Evolutionary conservation across 2,888 invertebrate genomes (phyloP).

Genomic region (Drosophila vallismaia): DNA sequence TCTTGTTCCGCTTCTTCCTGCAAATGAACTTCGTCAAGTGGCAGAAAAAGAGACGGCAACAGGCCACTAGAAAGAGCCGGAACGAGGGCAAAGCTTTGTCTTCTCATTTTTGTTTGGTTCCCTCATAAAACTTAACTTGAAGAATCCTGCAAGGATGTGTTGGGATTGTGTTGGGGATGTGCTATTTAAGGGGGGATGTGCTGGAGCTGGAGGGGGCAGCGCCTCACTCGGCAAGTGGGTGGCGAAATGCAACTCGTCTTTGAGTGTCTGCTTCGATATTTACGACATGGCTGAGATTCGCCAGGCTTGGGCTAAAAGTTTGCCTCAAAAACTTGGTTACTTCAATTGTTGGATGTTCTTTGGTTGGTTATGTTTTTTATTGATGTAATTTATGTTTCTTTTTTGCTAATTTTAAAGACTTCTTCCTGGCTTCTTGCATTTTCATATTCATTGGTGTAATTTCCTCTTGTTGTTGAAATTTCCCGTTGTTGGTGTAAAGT

Average conservation of each 20-base stretch:
- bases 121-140: constrained; percentile 46
- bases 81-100: constrained; percentile 18
- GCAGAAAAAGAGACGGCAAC: background rate
- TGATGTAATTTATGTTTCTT: constrained; percentile 3
- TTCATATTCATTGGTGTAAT: background rate
- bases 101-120: constrained; percentile 31
- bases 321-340: constrained; percentile 38
- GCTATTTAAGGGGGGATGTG: too few relatives aligned
- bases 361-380: background rate
- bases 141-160: constrained; percentile 18
- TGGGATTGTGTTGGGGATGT: background rate
- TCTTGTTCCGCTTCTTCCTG: constrained; percentile 20
- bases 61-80: background rate
- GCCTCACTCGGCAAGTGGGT: background rate
- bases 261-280: constrained; percentile 50
- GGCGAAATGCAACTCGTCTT: constrained; percentile 22
- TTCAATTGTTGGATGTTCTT: constrained; percentile 20
- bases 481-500: background rate
- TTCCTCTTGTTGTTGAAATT: background rate
- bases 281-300: constrained; percentile 52
- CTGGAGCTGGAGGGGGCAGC: too few relatives aligned
- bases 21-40: constrained; percentile 43
- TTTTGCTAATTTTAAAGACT: background rate
- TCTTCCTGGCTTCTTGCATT: background rate
- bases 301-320: constrained; percentile 38